Evolutionary conservation across 1,140 invertebrate genomes (phyloP).

Genomic region (Sycophila sp.): DNA sequence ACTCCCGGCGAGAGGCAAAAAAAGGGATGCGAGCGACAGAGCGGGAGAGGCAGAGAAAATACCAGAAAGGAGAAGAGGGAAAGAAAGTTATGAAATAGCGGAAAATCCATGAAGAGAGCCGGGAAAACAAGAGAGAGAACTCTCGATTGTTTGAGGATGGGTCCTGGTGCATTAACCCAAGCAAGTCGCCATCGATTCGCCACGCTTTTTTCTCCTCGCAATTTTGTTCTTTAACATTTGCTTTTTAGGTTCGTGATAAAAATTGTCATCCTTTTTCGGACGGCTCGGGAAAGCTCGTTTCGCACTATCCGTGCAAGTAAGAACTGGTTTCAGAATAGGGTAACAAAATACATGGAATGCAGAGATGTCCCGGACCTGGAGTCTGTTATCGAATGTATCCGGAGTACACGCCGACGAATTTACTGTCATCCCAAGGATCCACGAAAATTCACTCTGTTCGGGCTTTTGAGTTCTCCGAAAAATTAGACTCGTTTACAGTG

Average conservation of each 20-base stretch:
- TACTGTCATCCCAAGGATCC: conserved; percentile 57
- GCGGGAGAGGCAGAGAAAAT: not conserved
- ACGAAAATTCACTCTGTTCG: conserved; percentile 53
- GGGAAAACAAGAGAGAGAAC: not conserved
- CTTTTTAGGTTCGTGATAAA: not conserved
- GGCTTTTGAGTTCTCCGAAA: conserved; percentile 36
- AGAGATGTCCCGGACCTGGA: conserved; percentile 38
- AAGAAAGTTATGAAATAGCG: conserved; percentile 5
- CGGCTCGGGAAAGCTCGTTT: not conserved
- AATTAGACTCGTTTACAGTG: too few relatives aligned
- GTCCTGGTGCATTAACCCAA: not conserved
- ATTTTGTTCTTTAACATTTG: not conserved
- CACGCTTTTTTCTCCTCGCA: not conserved
- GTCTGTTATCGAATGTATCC: conserved; percentile 55
- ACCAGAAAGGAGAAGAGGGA: too few relatives aligned
- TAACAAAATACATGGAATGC: conserved; percentile 38
- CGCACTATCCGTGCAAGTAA: not conserved
- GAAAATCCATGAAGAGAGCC: conserved; percentile 9
- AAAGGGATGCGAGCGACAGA: not conserved
- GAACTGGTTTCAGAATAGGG: conserved; percentile 21
- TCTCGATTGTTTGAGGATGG: conserved; percentile 4
- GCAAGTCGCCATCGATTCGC: not conserved
- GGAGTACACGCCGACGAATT: conserved; percentile 50
- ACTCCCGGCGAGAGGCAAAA: not conserved
- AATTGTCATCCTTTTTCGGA: conserved; percentile 9